Base-by-base conservation (phyloP, 2,888 invertebrate genomes). In the Drosophila falleni region DNA sequence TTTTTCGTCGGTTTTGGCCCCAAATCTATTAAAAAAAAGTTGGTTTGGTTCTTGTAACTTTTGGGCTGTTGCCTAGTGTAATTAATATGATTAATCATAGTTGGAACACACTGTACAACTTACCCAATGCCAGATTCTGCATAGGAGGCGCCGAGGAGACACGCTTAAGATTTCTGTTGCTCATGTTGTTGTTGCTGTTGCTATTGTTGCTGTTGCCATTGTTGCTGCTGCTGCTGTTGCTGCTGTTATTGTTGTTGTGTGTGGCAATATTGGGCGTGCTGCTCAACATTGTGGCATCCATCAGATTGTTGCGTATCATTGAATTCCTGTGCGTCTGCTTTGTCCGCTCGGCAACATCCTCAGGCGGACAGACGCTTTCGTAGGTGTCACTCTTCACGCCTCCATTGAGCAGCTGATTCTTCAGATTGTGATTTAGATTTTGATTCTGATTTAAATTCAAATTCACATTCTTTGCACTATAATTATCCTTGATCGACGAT, bases 141-240 rank as follows among this genome's bases (percentile, higher is more conserved):
- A 93, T 93, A 13, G 92, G 93, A 3, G 94, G 94, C 47, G 94
- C 94, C 3, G 94, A 94, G n/a, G 94, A 94, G 47, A 94, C 94
- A 51, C 94, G 92, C 82, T 95, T 95, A 72, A 94, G 87, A 37
- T 93, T 81, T 61, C 93, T 91, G 63, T 77, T 82, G 78, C 92
- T 81, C 47, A 69, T 84, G 49, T 74, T 75, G 60, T 64, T 81
- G 54, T n/a, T 76, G 53, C n/a, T 74, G 55, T 63, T 84, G 62
- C 29, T 79, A 63, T 60, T 62, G 39, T 51, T 55, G 75, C 51
- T 73, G 69, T 49, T 55, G 67, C 19, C 55, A 47, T 92, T 77
- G 55, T 93, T 90, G 72, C 58, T 81, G 78, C 47, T 68, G 26
- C 10, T 74, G 19, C n/a, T 68, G 42, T 47, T 84, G 46, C 37